Conservation (phyloP, 2,888 invertebrate species). For the Terebella lapidaria region DNA sequence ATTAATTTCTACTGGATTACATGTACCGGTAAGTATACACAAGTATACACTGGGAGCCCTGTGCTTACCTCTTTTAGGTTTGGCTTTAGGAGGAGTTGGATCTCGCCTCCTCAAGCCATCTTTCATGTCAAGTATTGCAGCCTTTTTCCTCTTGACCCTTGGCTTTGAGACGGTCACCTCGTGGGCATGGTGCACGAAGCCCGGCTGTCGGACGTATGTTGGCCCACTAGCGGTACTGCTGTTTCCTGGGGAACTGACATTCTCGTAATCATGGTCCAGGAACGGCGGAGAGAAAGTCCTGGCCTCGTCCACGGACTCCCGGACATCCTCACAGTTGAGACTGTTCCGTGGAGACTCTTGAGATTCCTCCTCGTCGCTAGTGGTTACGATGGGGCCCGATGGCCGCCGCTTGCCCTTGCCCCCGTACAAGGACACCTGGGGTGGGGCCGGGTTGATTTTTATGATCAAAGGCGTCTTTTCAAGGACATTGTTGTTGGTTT, state of each 20-base stretch:
- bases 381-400: slow-evolving; percentile 10
- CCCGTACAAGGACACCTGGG: slow-evolving; percentile 29
- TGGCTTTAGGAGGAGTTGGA: slow-evolving; percentile 41
- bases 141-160: slow-evolving; percentile 41
- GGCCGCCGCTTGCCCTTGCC: slow-evolving; percentile 14
- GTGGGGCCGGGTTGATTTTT: background rate
- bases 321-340: background rate
- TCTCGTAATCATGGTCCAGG: slow-evolving; percentile 20
- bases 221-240: slow-evolving; percentile 50
- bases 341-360: background rate
- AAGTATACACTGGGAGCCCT: no score
- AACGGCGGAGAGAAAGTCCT: background rate
- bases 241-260: slow-evolving; percentile 32
- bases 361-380: slow-evolving; percentile 10
- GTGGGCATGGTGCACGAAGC: slow-evolving; percentile 49
- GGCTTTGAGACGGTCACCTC: slow-evolving; percentile 30
- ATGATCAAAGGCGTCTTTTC: background rate
- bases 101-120: slow-evolving; percentile 39
- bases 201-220: slow-evolving; percentile 45
- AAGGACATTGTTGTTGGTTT: background rate
- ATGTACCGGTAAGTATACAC: no score
- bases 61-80: slow-evolving; percentile 42
- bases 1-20: no score
- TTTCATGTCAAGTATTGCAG: slow-evolving; percentile 28
- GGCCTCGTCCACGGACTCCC: background rate